phyloP scores from a whole-genome alignment of 2,797 vertebrate species.

The Selene dorsalis region DNA sequence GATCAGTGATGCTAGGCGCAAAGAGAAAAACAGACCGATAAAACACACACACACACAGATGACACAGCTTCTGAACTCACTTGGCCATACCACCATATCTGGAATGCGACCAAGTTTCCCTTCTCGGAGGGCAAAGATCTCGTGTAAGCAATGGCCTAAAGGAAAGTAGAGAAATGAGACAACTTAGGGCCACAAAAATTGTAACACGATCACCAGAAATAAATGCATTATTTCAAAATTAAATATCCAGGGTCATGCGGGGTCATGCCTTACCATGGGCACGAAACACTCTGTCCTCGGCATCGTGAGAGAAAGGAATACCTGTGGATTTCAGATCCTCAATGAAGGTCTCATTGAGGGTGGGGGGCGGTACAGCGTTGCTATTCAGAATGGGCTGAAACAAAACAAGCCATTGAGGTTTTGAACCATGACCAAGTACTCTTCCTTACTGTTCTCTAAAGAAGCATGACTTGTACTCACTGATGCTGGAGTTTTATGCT shows the following conservation, averaged over 20 bases:
- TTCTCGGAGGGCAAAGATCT: slow-evolving; percentile 97
- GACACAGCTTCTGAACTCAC: slow-evolving; percentile 84
- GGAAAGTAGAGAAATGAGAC: slow-evolving; percentile 36
- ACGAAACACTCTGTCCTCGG: slow-evolving; percentile 95
- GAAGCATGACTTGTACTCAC: slow-evolving; percentile 82
- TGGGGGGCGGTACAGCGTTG: slow-evolving; percentile 87
- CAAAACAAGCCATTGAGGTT: slow-evolving; percentile 56
- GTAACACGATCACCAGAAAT: slow-evolving; percentile 2
- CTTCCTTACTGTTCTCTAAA: slow-evolving; percentile 15
- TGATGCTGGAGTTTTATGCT: slow-evolving; percentile 92
- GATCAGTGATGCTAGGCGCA: slow-evolving; percentile 47
- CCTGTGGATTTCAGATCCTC: slow-evolving; percentile 90
- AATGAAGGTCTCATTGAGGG: slow-evolving; percentile 92
- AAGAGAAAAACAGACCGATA: slow-evolving; percentile 39
- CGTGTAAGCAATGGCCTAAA: slow-evolving; percentile 97
- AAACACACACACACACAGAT: slow-evolving; percentile 13
- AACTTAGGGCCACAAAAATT: neutral
- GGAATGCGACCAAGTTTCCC: slow-evolving; percentile 94
- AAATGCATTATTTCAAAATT: neutral
- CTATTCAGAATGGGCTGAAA: slow-evolving; percentile 88
- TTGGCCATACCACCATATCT: slow-evolving; percentile 97
- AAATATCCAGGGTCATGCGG: neutral
- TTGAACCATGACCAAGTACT: slow-evolving; percentile 14
- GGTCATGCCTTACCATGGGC: slow-evolving; percentile 89
- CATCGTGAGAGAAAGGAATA: slow-evolving; percentile 91